Evolutionary conservation across 2,888 invertebrate species (phyloP).

Genomic region (Acanthosoma haemorrhoidale): DNA sequence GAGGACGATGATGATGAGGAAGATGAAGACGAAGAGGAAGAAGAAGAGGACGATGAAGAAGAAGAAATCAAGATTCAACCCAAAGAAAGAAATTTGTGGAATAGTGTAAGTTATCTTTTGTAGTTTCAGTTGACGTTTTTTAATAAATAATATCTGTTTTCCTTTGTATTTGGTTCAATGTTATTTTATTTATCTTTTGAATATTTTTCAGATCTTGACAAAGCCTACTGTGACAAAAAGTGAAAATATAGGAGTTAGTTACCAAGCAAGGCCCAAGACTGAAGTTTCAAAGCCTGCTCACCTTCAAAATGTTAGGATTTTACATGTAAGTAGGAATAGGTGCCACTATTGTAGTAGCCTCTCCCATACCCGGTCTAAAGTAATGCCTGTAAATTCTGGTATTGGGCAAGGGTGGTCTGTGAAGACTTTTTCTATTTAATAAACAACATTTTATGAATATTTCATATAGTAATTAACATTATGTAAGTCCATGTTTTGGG

Average conservation of each 20-base stretch:
- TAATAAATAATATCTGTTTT: not conserved
- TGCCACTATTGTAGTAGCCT: not conserved
- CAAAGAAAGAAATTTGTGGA: conserved; percentile 21
- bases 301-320: conserved; percentile 14
- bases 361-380: too few relatives aligned
- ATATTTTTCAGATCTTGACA: not conserved
- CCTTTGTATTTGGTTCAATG: not conserved
- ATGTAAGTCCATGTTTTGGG: too few relatives aligned
- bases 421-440: too few relatives aligned
- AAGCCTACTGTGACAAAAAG: conserved; percentile 14
- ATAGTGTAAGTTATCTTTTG: conserved; percentile 1
- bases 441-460: too few relatives aligned
- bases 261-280: conserved; percentile 14
- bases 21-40: conserved; percentile 49
- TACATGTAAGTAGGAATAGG: not conserved
- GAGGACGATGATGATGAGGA: conserved; percentile 43
- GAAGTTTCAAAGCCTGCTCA: not conserved
- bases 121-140: not conserved
- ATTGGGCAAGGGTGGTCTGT: too few relatives aligned
- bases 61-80: conserved; percentile 10
- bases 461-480: too few relatives aligned
- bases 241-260: conserved; percentile 10
- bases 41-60: conserved; percentile 43
- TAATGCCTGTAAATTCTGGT: too few relatives aligned
- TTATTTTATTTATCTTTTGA: not conserved